These are phyloP conservation scores for Busseola fusca DNA, from an alignment of 2,888 invertebrate species.

Conservation along the genomic window DNA sequence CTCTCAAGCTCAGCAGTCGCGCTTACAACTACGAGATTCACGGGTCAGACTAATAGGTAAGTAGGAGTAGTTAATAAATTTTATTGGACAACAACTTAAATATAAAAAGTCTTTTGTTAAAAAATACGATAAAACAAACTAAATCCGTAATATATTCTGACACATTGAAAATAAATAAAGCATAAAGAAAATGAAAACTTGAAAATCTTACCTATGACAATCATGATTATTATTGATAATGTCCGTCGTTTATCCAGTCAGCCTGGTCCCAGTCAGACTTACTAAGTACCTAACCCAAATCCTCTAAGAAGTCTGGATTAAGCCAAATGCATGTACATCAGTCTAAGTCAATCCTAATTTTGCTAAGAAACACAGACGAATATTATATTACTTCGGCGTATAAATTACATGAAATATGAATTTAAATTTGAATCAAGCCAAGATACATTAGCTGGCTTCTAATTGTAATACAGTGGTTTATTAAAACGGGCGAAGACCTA, in stretches of 20 bases:
- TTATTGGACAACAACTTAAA: background rate
- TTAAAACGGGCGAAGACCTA: background rate
- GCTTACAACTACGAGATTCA: no score
- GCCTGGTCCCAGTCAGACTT: background rate
- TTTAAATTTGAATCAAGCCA: constrained; percentile 40
- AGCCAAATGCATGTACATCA: constrained; percentile 41
- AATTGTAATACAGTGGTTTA: constrained; percentile 8
- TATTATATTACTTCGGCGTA: constrained; percentile 16
- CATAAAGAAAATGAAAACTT: no score
- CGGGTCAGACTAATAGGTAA: background rate
- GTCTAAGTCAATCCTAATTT: constrained; percentile 52
- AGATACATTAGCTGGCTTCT: constrained; percentile 7
- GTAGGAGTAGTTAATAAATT: background rate
- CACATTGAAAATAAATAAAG: no score
- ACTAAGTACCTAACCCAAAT: constrained; percentile 35
- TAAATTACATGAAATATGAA: constrained; percentile 35
- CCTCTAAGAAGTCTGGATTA: constrained; percentile 33
- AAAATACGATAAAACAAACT: no score
- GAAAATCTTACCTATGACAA: no score
- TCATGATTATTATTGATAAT: no score
- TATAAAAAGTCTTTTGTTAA: background rate
- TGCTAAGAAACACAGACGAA: constrained; percentile 18
- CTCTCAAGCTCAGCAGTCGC: no score
- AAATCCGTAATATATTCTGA: no score
- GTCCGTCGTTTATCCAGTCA: background rate